Conservation (phyloP, 2,888 invertebrate genomes). For the Physocephala rufipes region DNA sequence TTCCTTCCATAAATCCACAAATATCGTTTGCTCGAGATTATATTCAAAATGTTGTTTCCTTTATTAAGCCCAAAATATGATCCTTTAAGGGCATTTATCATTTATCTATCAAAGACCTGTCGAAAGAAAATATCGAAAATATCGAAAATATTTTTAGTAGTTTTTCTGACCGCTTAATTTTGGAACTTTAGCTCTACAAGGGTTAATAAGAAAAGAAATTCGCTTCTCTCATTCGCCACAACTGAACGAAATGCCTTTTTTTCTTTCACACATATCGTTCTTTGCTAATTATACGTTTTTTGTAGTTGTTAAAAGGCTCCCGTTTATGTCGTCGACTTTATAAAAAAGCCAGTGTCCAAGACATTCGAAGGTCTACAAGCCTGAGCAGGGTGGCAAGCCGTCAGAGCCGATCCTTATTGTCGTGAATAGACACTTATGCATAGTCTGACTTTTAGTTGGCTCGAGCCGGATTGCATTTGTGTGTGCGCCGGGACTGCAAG, state of each 20-base stretch:
- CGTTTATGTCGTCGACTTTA: constrained; percentile 4
- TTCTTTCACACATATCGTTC: constrained; percentile 29
- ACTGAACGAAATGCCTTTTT: background rate
- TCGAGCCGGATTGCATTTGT: constrained; percentile 7
- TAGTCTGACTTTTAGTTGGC: background rate
- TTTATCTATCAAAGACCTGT: no score
- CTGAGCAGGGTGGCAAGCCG: constrained; percentile 20
- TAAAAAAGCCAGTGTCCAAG: constrained; percentile 12
- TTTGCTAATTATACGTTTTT: constrained; percentile 41
- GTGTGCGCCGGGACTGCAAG: constrained; percentile 35
- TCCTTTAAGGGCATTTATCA: no score
- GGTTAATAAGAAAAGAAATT: constrained; percentile 5
- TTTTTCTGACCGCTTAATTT: no score
- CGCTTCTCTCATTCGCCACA: background rate
- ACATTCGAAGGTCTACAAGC: background rate
- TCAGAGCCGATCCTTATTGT: constrained; percentile 11
- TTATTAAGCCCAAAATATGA: no score
- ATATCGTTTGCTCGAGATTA: no score
- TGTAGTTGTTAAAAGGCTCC: constrained; percentile 15
- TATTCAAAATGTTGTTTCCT: no score
- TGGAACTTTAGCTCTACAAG: background rate
- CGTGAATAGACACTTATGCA: background rate
- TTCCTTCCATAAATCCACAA: no score
- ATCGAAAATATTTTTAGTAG: background rate
- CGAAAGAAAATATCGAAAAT: no score